Base-by-base conservation (phyloP, 2,888 invertebrate genomes). In the Rhaphigaster nebulosa region DNA sequence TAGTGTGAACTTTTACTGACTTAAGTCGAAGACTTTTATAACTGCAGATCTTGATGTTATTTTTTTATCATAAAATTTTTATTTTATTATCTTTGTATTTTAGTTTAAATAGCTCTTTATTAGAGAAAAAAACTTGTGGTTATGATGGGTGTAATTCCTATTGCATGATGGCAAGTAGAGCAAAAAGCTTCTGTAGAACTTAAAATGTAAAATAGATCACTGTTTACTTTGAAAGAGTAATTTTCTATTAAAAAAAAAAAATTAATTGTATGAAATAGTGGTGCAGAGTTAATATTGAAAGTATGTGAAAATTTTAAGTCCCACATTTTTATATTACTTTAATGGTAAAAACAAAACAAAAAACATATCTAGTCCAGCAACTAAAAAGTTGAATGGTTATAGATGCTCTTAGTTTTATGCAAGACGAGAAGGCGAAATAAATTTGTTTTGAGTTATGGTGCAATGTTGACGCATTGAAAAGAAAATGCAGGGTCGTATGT, bases 41-140 rank as follows among this genome's bases (percentile, higher is more conserved):
- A 76, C 60, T 26, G 70, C 60, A 89, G 89, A 89, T 89, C 89
- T 89, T 89, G 89, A 89, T 89, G 89, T 89, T 89, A 89, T 89
- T 89, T 89, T 89, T 89, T 89, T 89, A 89, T 70, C 89, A 76
- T 45, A 89, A 89, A 89, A 29, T 89, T 89, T 70, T 89, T 89
- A 89, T 89, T 89, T 89, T 89, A 76, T 89, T 89, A 89, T 29
- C 89, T 89, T 65, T 60, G 56, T 89, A 89, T 76, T 89, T 89
- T 76, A 89, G 70, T 89, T 89, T 89, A 89, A 65, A 89, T 65
- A 89, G 89, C 89, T 89, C 70, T 45, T 70, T 65, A 76, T 50
- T 89, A 89, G 89, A 6, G 50, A 60, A 34, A 88, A 65, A n/a
- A 56, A 26, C 34, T n/a, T 41, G 88, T 60, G n/a, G 56, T 54